These are phyloP conservation scores for Tupiocoris notatus DNA, from an alignment of 2,888 invertebrate species.

Conservation along the genomic window DNA sequence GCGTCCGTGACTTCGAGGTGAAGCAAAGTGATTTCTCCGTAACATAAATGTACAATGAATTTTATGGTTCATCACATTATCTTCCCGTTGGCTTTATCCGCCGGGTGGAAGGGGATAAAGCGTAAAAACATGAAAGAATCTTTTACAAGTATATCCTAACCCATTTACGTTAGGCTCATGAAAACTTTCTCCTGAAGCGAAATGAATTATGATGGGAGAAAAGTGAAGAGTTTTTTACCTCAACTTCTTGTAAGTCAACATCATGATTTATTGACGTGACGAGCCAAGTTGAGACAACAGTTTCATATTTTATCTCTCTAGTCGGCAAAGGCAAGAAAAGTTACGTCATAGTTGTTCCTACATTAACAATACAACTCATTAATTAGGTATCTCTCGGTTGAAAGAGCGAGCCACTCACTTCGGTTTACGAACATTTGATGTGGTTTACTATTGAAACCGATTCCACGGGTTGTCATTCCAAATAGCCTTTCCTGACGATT, in stretches of 20 bases:
- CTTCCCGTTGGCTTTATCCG: no score
- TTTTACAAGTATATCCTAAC: not conserved
- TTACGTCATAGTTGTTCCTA: no score
- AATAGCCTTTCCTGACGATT: no score
- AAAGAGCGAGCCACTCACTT: no score
- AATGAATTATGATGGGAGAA: not conserved
- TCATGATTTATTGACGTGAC: not conserved
- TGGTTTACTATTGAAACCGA: no score
- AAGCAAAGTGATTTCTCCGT: no score
- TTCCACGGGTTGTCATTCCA: no score
- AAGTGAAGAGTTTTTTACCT: not conserved
- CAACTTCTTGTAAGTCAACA: not conserved
- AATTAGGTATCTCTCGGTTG: no score
- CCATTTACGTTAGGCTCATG: not conserved
- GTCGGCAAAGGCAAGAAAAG: not conserved
- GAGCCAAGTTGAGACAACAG: no score
- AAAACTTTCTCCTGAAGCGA: not conserved
- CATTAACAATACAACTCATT: no score
- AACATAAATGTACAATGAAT: not conserved
- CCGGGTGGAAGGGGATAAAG: no score
- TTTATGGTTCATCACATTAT: not conserved
- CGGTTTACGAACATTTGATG: no score
- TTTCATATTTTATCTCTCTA: not conserved
- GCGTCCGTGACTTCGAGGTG: not conserved
- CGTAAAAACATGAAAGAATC: not conserved